A percentile compares a stretch with the other conserved stretches of the same genome.
Conservation (phyloP, 1,140 invertebrate species). For the Babylonia areolata region DNA sequence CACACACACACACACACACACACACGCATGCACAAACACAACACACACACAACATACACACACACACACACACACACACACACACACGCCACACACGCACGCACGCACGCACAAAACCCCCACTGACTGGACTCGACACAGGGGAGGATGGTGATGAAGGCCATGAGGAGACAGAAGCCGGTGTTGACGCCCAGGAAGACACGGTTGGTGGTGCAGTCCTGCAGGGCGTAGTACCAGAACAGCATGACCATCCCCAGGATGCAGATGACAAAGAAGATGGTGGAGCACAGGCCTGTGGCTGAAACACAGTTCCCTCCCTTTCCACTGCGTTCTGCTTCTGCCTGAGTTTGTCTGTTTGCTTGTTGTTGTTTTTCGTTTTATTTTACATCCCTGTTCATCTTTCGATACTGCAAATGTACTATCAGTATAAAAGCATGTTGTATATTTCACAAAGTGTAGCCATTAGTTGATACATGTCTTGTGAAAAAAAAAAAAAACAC, state of each 20-base stretch:
- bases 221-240: conserved; percentile 88
- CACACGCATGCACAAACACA: conserved; percentile 6
- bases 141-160: conserved; percentile 90
- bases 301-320: background rate
- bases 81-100: background rate
- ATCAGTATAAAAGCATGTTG: too few species aligned
- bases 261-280: conserved; percentile 87
- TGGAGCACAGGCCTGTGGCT: conserved; percentile 86
- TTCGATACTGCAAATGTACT: too few species aligned
- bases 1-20: conserved; percentile 21
- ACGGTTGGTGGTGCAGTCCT: conserved; percentile 92
- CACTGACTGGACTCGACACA: conserved; percentile 72
- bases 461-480: too few species aligned
- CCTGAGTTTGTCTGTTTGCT: too few species aligned
- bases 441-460: too few species aligned
- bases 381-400: background rate
- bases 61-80: conserved; percentile 14
- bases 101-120: background rate
- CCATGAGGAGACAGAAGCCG: conserved; percentile 90
- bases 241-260: conserved; percentile 89
- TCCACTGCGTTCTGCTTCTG: too few species aligned
- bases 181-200: conserved; percentile 98
- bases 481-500: too few species aligned
- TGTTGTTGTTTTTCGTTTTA: background rate
- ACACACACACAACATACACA: too few species aligned